Conservation (phyloP, 2,888 invertebrate species). For the Erebia epiphron region DNA sequence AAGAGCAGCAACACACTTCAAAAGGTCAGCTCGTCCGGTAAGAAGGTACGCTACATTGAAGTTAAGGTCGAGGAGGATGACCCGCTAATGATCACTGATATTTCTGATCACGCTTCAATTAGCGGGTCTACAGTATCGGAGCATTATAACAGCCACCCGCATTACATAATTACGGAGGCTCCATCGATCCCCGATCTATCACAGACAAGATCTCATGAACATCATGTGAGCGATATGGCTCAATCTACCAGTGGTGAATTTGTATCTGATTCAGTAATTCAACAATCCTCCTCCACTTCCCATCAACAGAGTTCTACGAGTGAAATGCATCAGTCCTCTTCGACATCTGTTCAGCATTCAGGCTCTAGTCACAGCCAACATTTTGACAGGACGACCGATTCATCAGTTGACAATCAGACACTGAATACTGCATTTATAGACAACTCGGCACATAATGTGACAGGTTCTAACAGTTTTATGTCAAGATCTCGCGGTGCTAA, state of each 20-base stretch:
- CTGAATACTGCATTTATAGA: conserved; percentile 75
- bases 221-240: conserved; percentile 74
- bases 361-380: conserved; percentile 68
- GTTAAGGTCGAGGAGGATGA: conserved; percentile 81
- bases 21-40: conserved; percentile 75
- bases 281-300: conserved; percentile 69
- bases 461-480: conserved; percentile 54
- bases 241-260: conserved; percentile 72
- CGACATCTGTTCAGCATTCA: conserved; percentile 69
- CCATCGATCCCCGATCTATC: conserved; percentile 76
- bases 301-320: conserved; percentile 73
- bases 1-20: conserved; percentile 71
- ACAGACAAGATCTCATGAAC: conserved; percentile 66
- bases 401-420: conserved; percentile 65
- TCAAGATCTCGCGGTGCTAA: conserved; percentile 67
- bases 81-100: conserved; percentile 79
- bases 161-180: conserved; percentile 80
- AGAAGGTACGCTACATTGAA: conserved; percentile 78
- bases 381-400: conserved; percentile 68
- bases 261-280: conserved; percentile 65
- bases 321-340: conserved; percentile 72
- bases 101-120: conserved; percentile 74
- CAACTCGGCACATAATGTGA: conserved; percentile 51
- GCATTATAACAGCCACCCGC: conserved; percentile 78
- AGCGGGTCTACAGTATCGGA: conserved; percentile 78